These are phyloP conservation scores for Hybos culiciformis DNA, from an alignment of 2,888 invertebrate species.

Conservation along the genomic window DNA sequence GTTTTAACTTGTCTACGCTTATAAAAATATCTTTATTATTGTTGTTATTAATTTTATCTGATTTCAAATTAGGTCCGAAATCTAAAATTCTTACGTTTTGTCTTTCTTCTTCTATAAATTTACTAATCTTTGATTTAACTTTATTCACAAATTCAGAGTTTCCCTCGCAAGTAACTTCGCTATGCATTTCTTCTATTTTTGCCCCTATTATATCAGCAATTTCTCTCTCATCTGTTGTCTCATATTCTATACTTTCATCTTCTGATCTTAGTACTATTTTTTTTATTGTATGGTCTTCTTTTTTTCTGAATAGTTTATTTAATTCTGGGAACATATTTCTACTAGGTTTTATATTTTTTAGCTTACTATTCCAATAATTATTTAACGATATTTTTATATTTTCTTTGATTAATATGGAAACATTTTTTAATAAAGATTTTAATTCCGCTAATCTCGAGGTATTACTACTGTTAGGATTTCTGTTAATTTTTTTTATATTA, in stretches of 20 bases:
- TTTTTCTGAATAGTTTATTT: constrained; percentile 2
- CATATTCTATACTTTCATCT: not conserved
- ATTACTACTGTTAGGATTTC: not conserved
- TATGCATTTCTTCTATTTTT: not conserved
- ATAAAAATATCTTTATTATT: not conserved
- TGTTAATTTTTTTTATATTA: not conserved
- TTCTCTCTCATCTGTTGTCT: not conserved
- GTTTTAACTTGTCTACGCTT: not conserved
- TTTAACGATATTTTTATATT: not conserved
- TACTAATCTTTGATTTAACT: not conserved
- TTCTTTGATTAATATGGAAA: not conserved
- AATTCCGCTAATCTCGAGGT: not conserved
- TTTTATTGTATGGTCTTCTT: not conserved
- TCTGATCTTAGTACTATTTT: not conserved
- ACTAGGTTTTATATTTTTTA: not conserved
- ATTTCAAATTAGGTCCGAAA: not conserved
- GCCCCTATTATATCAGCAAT: not conserved
- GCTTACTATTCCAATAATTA: not conserved
- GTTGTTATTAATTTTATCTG: not conserved
- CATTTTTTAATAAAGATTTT: constrained; percentile 1
- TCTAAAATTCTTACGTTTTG: not conserved
- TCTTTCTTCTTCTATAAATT: not conserved
- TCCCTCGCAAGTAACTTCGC: not conserved
- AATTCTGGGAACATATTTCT: not conserved
- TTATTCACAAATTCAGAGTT: not conserved